Evolutionary conservation across 2,888 invertebrate genomes (phyloP).

Genomic region (Euproctis similis): DNA sequence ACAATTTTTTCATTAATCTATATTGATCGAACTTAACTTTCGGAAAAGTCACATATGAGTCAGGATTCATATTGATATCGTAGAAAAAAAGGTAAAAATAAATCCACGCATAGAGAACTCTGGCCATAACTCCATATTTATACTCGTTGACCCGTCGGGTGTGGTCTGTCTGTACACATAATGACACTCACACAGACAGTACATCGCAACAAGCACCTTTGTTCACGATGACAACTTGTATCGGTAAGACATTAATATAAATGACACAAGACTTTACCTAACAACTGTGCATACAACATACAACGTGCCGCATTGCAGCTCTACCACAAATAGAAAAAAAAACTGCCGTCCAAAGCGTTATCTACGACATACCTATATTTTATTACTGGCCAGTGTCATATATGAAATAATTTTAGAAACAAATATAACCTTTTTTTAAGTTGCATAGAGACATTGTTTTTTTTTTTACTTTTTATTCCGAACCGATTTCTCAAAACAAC

Average conservation of each 20-base stretch:
- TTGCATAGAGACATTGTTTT: conserved; percentile 6
- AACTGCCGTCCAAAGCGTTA: conserved; percentile 61
- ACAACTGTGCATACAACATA: conserved; percentile 71
- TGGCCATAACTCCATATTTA: no score
- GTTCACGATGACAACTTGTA: conserved; percentile 63
- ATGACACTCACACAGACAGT: conserved; percentile 48
- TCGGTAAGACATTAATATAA: conserved; percentile 68
- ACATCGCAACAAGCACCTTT: conserved; percentile 60
- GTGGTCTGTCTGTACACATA: conserved; percentile 64
- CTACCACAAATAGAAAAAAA: conserved; percentile 54
- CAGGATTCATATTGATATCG: conserved; percentile 7
- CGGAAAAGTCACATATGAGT: no score
- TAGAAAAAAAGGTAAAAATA: conserved; percentile 16
- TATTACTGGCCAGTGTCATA: no score
- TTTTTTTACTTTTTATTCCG: conserved; percentile 12
- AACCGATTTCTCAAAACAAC: conserved; percentile 45
- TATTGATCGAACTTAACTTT: no score
- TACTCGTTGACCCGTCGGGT: conserved; percentile 39
- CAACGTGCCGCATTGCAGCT: no score
- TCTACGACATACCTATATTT: no score
- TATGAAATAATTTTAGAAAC: no score
- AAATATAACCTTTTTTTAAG: no score
- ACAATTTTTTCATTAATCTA: no score
- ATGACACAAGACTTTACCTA: conserved; percentile 70
- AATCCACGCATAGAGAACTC: conserved; percentile 13